Percentiles rank a stretch among this genome's conserved stretches.
These are phyloP conservation scores for Lacerta viridis DNA, from an alignment of 2,797 vertebrate species.

Conservation along the genomic window DNA sequence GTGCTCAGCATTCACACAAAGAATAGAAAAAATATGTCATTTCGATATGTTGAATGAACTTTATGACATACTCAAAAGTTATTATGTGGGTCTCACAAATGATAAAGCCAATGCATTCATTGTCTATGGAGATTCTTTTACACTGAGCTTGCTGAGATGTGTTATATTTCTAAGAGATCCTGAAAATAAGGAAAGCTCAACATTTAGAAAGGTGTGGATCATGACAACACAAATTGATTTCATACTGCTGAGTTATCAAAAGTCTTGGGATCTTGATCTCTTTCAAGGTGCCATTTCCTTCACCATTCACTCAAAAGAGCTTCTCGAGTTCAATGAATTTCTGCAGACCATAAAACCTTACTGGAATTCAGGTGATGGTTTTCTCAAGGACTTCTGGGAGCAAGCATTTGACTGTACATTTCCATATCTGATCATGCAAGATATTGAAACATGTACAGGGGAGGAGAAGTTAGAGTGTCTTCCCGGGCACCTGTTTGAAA, in stretches of 20 bases:
- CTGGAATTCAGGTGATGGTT: neutral
- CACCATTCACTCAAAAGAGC: neutral
- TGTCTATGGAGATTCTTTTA: neutral
- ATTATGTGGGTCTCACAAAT: neutral
- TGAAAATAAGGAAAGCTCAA: neutral
- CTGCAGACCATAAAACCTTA: neutral
- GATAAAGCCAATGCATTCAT: neutral
- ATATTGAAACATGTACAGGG: neutral
- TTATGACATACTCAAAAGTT: no score
- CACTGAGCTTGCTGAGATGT: neutral
- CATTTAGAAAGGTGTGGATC: slow-evolving; percentile 14
- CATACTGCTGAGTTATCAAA: neutral
- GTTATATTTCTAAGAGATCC: neutral
- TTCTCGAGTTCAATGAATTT: neutral
- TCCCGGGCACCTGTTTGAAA: neutral
- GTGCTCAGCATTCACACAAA: slow-evolving; percentile 6
- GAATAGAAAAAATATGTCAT: neutral
- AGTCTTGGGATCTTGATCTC: neutral
- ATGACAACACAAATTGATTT: neutral
- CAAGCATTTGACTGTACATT: slow-evolving; percentile 1
- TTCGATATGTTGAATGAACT: neutral
- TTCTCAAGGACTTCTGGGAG: slow-evolving; percentile 13
- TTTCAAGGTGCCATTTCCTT: slow-evolving; percentile 3
- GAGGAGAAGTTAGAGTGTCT: neutral
- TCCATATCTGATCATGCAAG: neutral